phyloP scores from a whole-genome alignment of 1,140 invertebrate genomes.

The Apis mellifera region DNA sequence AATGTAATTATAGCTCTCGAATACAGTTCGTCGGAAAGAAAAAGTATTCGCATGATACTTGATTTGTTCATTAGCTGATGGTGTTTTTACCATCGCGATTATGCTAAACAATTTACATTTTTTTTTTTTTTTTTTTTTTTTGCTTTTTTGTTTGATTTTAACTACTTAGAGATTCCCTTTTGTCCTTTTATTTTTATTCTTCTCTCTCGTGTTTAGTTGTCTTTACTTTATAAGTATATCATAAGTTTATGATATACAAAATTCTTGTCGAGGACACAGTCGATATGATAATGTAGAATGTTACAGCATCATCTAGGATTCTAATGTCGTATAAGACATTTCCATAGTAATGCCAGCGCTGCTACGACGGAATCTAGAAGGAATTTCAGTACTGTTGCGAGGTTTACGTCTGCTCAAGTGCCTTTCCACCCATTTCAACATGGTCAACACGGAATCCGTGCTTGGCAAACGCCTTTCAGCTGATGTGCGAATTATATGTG shows the following conservation, averaged over 20 bases:
- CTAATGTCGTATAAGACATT: conserved; percentile 83
- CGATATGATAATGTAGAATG: conserved; percentile 29
- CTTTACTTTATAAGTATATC: conserved; percentile 48
- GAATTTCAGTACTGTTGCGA: conserved; percentile 80
- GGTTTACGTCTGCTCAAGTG: conserved; percentile 90
- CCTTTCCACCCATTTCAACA: conserved; percentile 94
- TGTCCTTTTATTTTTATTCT: neutral
- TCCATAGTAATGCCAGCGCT: conserved; percentile 87
- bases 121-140: neutral
- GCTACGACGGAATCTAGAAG: conserved; percentile 83
- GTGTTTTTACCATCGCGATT: neutral
- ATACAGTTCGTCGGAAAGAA: neutral
- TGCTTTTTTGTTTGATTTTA: neutral
- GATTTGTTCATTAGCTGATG: neutral
- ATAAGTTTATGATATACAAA: conserved; percentile 40
- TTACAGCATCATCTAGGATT: conserved; percentile 55
- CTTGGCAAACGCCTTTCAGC: conserved; percentile 92
- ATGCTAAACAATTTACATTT: neutral
- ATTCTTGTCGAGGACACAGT: conserved; percentile 27
- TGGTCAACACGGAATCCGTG: conserved; percentile 92
- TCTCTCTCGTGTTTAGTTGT: conserved; percentile 9
- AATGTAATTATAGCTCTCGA: neutral
- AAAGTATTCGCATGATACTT: neutral
- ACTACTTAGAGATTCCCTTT: neutral
- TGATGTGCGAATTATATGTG: conserved; percentile 91